These are phyloP conservation scores for Paedocypris sp. DNA, from an alignment of 2,113 vertebrate genomes.

Conservation along the genomic window DNA sequence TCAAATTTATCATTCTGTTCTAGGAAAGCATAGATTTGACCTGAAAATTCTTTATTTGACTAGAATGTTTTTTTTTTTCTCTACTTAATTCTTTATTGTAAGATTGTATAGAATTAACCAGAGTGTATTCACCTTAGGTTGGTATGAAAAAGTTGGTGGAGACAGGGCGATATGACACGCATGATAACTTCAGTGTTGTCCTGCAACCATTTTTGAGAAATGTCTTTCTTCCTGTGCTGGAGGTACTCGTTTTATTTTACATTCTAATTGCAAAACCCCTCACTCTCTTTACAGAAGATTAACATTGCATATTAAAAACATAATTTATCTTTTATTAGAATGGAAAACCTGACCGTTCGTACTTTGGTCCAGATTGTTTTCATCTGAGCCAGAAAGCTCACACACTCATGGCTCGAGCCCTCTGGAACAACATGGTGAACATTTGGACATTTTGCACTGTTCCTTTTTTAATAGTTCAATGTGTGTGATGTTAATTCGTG, in stretches of 20 bases:
- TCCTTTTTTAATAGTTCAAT: too few relatives aligned
- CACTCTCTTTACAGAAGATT: background rate
- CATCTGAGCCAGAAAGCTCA: conserved; percentile 80
- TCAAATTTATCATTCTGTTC: too few relatives aligned
- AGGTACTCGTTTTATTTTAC: conserved; percentile 45
- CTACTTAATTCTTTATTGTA: too few relatives aligned
- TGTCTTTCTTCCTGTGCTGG: conserved; percentile 26
- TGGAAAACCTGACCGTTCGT: conserved; percentile 69
- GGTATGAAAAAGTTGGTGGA: conserved; percentile 55
- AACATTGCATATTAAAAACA: too few relatives aligned
- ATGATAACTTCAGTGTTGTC: conserved; percentile 58
- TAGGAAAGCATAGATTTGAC: too few relatives aligned
- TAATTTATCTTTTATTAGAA: conserved; percentile 57
- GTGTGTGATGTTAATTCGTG: too few relatives aligned
- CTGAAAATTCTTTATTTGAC: too few relatives aligned
- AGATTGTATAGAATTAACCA: too few relatives aligned
- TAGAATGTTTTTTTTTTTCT: too few relatives aligned
- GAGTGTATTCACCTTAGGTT: conserved; percentile 48
- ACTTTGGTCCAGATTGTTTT: conserved; percentile 81
- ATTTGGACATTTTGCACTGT: too few relatives aligned
- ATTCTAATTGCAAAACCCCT: too few relatives aligned
- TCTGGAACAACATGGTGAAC: conserved; percentile 84
- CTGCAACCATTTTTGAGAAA: conserved; percentile 61
- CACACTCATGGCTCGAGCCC: conserved; percentile 69
- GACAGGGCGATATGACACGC: conserved; percentile 51